Base-by-base conservation (phyloP, 2,797 vertebrate genomes). In the Lophius americanus region DNA sequence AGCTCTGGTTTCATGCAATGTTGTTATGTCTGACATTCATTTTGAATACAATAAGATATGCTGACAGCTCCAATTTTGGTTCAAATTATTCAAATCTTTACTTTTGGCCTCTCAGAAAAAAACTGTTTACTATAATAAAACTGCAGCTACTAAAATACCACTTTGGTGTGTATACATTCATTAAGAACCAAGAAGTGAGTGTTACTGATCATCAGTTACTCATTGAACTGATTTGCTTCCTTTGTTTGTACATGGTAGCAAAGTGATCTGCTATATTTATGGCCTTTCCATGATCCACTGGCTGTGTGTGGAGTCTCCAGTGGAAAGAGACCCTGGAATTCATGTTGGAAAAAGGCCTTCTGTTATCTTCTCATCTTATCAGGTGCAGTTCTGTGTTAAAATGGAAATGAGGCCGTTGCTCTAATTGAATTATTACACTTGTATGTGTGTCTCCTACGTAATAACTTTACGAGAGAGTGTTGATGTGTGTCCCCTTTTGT, bases 321-420 rank as follows among this genome's bases (percentile, higher is more conserved):
- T 90, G 92, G 91, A 94, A 94, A 94, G 89, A 88, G 79, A 91
- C 77, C 72, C 70, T 81, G 85, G 73, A 86, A 88, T 89, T 86
- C 66, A 79, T 64, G 69, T 85, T 86, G 90, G 92, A 85, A 92
- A 91, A 83, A 68, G 64, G 47, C 79, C 75, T 70, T 73, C 66
- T 48, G 79, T 73, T 87, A 91, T 91, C 89, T 85, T 75, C 73
- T 74, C 73, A 85, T 88, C 88, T 91, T 84, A 85, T 92, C 88
- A 87, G 75, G 83, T 76, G 64, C 64, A 70, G 76, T 53, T 63
- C 83, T 1, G 60, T 74, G 78, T 79, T 82, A 71, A 82, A 73
- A 83, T 64, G 76, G 44, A 60, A 82, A 86, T 53, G 52, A 75
- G 78, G 68, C 73, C 70, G 54, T 57, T 33, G 60, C 58, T 84